Percentiles rank a stretch among this genome's conserved stretches.
These are phyloP conservation scores for Psittacula derbiana DNA, from an alignment of 2,797 vertebrate species.

Conservation along the genomic window DNA sequence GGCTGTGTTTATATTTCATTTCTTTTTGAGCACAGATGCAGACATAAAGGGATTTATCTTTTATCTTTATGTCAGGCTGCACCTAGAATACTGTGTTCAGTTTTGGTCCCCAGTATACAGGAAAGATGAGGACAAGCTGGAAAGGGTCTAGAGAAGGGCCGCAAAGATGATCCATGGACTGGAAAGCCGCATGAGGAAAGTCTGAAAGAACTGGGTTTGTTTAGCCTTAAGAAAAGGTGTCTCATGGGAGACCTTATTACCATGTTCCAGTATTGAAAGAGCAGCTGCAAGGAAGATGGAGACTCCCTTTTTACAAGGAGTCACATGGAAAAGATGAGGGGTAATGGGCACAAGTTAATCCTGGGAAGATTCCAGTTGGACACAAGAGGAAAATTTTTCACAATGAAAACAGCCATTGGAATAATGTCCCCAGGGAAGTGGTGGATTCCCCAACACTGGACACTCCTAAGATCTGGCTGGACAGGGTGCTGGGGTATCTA, in stretches of 20 bases:
- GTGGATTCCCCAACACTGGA: not conserved
- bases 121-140: not conserved
- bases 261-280: not conserved
- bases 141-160: not conserved
- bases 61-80: not conserved
- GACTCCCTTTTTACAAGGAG: not conserved
- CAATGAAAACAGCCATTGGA: not conserved
- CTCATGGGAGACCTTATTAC: not conserved
- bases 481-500: not conserved
- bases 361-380: not conserved
- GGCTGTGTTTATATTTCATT: rapidly evolving
- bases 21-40: not conserved
- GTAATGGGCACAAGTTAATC: not conserved
- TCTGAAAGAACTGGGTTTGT: not conserved
- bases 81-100: not conserved
- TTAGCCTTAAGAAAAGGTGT: not conserved
- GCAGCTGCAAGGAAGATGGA: not conserved
- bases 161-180: not conserved
- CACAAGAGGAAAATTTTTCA: not conserved
- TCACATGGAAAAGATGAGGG: not conserved
- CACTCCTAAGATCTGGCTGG: not conserved
- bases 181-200: not conserved
- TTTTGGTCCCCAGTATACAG: not conserved
- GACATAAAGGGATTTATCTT: not conserved
- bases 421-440: not conserved